A percentile compares a stretch with the other conserved stretches of the same genome.
phyloP scores from a whole-genome alignment of 2,888 invertebrate genomes.

The Phoenoteleia sp. region DNA sequence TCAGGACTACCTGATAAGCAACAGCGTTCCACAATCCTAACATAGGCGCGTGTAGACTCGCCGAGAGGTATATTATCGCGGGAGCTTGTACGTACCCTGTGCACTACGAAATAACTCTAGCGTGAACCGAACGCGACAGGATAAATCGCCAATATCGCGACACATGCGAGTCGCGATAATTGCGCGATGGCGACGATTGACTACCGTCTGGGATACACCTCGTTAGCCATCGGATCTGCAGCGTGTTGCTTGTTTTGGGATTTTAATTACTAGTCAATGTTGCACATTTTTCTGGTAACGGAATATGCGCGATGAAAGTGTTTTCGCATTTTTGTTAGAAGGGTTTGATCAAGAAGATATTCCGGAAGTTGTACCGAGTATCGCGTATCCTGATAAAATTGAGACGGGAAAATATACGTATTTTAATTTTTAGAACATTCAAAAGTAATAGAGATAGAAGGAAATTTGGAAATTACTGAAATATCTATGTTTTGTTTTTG shows the following conservation, averaged over 20 bases:
- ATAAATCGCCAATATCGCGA: slow-evolving; percentile 62
- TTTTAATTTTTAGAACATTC: no score
- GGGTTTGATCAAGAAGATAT: slow-evolving; percentile 17
- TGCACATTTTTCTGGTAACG: slow-evolving; percentile 39
- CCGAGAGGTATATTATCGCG: slow-evolving; percentile 56
- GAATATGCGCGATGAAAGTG: not conserved
- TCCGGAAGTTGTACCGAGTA: slow-evolving; percentile 49
- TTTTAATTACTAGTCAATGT: slow-evolving; percentile 52
- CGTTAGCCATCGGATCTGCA: slow-evolving; percentile 22
- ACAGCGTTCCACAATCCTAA: slow-evolving; percentile 49
- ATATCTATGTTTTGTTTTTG: no score
- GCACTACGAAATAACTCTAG: slow-evolving; percentile 46
- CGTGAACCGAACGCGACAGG: slow-evolving; percentile 5
- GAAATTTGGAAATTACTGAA: no score
- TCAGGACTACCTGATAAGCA: slow-evolving; percentile 61
- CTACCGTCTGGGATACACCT: slow-evolving; percentile 45
- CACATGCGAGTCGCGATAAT: slow-evolving; percentile 47
- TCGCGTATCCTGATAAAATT: slow-evolving; percentile 52
- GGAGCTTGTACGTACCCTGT: slow-evolving; percentile 41
- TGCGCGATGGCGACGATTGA: slow-evolving; percentile 39
- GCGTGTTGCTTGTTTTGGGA: slow-evolving; percentile 26
- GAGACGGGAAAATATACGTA: slow-evolving; percentile 25
- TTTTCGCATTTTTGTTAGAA: slow-evolving; percentile 1
- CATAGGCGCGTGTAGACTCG: slow-evolving; percentile 58
- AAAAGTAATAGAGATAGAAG: no score